Percentiles rank a stretch among this genome's conserved stretches.
Evolutionary conservation across 2,113 vertebrate species (phyloP).

Genomic region (Seriola aureovittata): DNA sequence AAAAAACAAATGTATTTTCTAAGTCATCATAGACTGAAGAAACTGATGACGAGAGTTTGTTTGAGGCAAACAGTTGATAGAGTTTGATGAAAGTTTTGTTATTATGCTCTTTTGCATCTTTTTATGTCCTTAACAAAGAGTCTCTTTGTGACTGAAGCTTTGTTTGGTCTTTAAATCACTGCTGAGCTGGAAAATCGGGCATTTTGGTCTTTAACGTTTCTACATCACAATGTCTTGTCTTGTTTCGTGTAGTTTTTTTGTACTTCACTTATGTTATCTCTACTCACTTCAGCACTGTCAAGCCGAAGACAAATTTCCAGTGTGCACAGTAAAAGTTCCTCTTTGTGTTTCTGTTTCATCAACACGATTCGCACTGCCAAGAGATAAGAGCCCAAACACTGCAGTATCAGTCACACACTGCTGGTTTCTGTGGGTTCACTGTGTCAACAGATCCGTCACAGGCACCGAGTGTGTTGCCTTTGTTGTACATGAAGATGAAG

Average conservation of each 20-base stretch:
- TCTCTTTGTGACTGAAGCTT: not conserved
- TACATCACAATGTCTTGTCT: not conserved
- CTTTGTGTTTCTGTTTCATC: not conserved
- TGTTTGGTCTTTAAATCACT: not conserved
- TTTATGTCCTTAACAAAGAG: not conserved
- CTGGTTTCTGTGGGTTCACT: conserved; percentile 1
- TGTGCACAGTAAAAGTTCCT: not conserved
- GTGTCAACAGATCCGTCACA: not conserved
- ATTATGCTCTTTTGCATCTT: not conserved
- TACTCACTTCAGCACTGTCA: not conserved
- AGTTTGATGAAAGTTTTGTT: no score
- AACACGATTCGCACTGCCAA: not conserved
- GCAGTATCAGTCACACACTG: not conserved
- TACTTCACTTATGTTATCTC: not conserved
- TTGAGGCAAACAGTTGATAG: no score
- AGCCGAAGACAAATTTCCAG: not conserved
- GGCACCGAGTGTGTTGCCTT: not conserved
- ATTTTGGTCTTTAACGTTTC: not conserved
- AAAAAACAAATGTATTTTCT: not conserved
- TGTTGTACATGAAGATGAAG: not conserved
- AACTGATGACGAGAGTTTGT: not conserved
- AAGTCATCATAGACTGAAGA: not conserved
- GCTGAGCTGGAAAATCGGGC: no score
- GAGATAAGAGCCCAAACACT: not conserved
- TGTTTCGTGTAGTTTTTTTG: not conserved